Conservation (phyloP, 2,888 invertebrate species). For the Holacanthella duospinosa region DNA sequence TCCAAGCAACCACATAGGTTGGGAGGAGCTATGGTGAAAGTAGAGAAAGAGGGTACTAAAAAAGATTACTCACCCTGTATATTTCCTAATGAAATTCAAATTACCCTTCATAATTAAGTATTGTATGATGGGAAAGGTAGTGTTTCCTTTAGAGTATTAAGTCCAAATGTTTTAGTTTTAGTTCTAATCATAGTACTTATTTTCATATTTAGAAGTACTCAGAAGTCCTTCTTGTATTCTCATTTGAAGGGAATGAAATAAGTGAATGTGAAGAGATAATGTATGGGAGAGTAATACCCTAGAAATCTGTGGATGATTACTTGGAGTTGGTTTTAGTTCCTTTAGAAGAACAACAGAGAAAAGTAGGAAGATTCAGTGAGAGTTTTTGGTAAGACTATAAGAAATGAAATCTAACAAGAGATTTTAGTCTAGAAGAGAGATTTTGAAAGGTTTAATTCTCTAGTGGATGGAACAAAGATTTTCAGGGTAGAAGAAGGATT, state of each 20-base stretch:
- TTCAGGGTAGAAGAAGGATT: no score
- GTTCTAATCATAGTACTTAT: no score
- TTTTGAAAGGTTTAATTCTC: conserved; percentile 23
- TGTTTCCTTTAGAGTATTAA: no score
- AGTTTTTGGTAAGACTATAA: background rate
- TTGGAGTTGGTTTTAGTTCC: background rate
- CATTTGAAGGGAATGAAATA: background rate
- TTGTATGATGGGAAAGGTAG: background rate
- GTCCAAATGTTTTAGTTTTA: background rate
- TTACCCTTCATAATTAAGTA: conserved; percentile 1
- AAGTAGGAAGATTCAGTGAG: background rate
- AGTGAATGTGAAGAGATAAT: background rate
- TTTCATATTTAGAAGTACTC: no score
- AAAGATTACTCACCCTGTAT: no score
- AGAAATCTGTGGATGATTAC: conserved; percentile 1
- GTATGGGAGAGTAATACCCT: background rate
- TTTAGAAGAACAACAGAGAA: background rate
- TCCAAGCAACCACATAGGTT: no score
- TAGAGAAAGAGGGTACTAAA: no score
- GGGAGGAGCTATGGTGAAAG: no score
- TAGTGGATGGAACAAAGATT: conserved; percentile 16
- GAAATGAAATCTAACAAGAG: background rate
- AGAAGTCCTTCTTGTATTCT: background rate
- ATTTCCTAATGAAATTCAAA: conserved; percentile 5
- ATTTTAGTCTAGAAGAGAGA: conserved; percentile 12